Conservation (phyloP, 2,888 invertebrate genomes). For the Apamea epomidion region DNA sequence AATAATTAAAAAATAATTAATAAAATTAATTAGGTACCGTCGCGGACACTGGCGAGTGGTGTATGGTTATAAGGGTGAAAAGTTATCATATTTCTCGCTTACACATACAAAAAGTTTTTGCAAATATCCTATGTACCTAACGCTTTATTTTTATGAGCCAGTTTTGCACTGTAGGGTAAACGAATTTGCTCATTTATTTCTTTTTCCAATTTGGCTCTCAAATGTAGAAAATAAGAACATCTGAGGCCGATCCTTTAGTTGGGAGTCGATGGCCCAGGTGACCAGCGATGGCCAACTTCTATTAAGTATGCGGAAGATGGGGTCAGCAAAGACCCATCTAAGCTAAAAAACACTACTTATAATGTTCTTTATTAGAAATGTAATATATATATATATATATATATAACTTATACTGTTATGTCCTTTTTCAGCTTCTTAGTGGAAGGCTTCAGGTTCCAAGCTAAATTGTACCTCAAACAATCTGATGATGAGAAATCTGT, state of each 20-base stretch:
- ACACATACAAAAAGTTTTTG: neutral
- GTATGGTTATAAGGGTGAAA: neutral
- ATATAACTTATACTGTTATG: too few relatives aligned
- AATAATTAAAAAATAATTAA: too few relatives aligned
- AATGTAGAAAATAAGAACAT: neutral
- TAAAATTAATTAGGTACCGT: neutral
- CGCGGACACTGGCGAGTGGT: neutral
- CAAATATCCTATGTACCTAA: neutral
- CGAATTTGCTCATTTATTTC: neutral
- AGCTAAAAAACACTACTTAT: neutral
- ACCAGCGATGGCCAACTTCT: neutral
- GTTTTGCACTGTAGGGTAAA: neutral
- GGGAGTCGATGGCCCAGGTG: neutral
- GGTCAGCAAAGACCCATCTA: neutral
- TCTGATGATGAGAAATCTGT: constrained; percentile 79
- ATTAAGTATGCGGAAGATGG: neutral
- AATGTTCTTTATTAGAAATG: neutral
- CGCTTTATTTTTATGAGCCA: neutral
- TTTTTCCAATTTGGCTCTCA: neutral
- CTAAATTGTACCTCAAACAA: constrained; percentile 76
- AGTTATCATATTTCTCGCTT: neutral
- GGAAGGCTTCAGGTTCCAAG: constrained; percentile 76
- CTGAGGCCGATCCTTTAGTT: neutral
- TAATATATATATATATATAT: too few relatives aligned
- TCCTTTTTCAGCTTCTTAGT: constrained; percentile 77